phyloP scores from a whole-genome alignment of 2,113 vertebrate genomes.

The Pithys albifrons region DNA sequence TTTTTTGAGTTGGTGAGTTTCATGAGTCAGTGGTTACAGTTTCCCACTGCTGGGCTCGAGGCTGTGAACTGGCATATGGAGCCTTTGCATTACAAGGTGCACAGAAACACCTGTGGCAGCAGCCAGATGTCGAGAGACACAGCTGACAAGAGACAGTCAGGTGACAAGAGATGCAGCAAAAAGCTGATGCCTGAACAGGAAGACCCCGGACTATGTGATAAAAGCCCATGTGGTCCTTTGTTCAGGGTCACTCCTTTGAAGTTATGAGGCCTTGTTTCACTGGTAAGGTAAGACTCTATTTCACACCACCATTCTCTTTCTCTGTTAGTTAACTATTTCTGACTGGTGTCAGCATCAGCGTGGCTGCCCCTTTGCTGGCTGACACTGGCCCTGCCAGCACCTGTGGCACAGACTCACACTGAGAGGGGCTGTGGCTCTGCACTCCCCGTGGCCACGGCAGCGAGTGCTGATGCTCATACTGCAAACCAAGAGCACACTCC shows the following conservation, averaged over 20 bases:
- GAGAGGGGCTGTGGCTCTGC: neutral
- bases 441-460: neutral
- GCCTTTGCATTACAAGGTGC: neutral
- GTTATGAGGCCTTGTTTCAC: neutral
- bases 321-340: neutral
- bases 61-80: neutral
- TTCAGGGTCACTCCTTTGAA: neutral
- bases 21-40: neutral
- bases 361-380: neutral
- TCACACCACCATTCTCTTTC: neutral
- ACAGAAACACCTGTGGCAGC: neutral
- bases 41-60: neutral
- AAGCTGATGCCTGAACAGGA: neutral
- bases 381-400: neutral
- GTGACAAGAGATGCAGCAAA: neutral
- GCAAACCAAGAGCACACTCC: neutral
- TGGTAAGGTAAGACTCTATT: neutral
- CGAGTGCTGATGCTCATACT: accelerated
- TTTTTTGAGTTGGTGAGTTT: neutral
- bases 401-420: accelerated
- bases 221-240: neutral
- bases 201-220: neutral
- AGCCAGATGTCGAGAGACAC: neutral
- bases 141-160: neutral
- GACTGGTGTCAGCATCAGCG: neutral